phyloP scores from a whole-genome alignment of 2,888 invertebrate species.

The Anthophora plumipes region DNA sequence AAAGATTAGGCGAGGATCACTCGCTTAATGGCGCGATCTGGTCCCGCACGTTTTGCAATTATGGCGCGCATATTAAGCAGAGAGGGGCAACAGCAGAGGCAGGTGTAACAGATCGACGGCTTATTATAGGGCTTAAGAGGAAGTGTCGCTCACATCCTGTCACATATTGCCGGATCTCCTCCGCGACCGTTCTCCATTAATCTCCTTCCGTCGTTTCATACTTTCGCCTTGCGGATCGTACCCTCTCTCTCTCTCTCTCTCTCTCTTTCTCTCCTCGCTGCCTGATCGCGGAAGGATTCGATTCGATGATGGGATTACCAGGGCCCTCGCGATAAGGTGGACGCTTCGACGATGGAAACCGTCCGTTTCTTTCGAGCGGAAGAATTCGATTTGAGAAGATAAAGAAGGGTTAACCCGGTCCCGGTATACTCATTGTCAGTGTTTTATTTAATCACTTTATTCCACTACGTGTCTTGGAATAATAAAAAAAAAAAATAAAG shows the following conservation, averaged over 20 bases:
- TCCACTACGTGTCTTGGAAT: too few relatives aligned
- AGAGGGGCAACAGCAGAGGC: slow-evolving; percentile 63
- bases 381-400: slow-evolving; percentile 37
- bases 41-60: slow-evolving; percentile 76
- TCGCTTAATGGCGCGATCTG: slow-evolving; percentile 74
- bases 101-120: slow-evolving; percentile 79
- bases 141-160: slow-evolving; percentile 81
- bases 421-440: background rate
- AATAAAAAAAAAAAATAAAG: background rate
- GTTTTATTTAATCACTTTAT: background rate
- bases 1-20: slow-evolving; percentile 32
- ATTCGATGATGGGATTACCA: slow-evolving; percentile 25
- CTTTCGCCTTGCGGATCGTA: slow-evolving; percentile 14
- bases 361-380: slow-evolving; percentile 30
- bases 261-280: background rate
- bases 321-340: slow-evolving; percentile 1
- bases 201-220: slow-evolving; percentile 47
- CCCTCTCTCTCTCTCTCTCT: background rate
- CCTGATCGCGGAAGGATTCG: background rate
- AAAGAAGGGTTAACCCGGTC: background rate
- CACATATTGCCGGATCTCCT: slow-evolving; percentile 64
- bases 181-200: slow-evolving; percentile 53
- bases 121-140: slow-evolving; percentile 75
- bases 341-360: slow-evolving; percentile 1
- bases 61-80: slow-evolving; percentile 74